Percentiles rank a stretch among this genome's conserved stretches.
These are phyloP conservation scores for Busseola fusca DNA, from an alignment of 2,888 invertebrate genomes.

Conservation along the genomic window DNA sequence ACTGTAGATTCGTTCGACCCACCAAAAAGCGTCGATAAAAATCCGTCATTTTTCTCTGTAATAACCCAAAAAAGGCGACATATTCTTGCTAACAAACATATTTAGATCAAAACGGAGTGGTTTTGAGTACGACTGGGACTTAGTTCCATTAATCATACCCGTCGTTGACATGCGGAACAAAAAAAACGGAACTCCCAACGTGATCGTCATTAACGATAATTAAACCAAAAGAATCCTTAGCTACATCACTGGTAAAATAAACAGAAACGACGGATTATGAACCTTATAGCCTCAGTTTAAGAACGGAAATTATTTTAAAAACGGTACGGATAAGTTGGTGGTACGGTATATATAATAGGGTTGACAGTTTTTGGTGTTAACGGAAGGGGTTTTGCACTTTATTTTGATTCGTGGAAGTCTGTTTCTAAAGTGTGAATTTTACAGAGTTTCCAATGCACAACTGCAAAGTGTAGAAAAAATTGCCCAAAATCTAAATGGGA, in stretches of 20 bases:
- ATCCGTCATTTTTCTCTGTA: not conserved
- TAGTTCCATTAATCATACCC: constrained; percentile 59
- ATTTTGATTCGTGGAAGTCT: not conserved
- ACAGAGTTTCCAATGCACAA: not conserved
- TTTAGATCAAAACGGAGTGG: constrained; percentile 57
- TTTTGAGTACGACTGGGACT: constrained; percentile 17
- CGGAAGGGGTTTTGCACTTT: not conserved
- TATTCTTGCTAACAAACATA: constrained; percentile 55
- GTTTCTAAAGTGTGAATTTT: too few species aligned
- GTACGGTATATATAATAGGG: constrained; percentile 44
- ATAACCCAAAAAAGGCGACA: not conserved
- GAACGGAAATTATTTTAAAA: constrained; percentile 14
- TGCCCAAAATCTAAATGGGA: not conserved
- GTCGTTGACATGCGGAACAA: constrained; percentile 63
- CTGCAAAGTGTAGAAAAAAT: not conserved
- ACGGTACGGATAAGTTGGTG: not conserved
- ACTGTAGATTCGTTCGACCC: not conserved
- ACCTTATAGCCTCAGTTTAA: constrained; percentile 18
- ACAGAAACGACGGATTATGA: not conserved
- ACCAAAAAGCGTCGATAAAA: not conserved
- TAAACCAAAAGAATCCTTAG: constrained; percentile 59
- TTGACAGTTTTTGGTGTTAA: constrained; percentile 30
- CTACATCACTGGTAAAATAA: not conserved
- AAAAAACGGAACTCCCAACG: constrained; percentile 57
- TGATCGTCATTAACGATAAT: constrained; percentile 67